Evolutionary conservation across 2,797 vertebrate genomes (phyloP).

Genomic region (Lacerta bilineata): DNA sequence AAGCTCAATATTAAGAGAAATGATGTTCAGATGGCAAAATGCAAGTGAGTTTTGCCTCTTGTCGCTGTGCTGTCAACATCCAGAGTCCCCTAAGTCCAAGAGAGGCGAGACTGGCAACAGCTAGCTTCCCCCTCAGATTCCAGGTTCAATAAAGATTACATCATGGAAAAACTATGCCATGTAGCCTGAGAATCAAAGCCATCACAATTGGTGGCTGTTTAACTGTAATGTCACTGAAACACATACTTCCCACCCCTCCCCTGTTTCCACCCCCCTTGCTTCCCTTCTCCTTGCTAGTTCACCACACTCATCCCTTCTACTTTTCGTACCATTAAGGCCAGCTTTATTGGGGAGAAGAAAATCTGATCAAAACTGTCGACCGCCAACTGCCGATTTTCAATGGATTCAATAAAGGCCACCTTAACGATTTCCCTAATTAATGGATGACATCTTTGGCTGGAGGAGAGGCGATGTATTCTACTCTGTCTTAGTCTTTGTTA

Average conservation of each 20-base stretch:
- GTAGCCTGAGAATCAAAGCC: constrained; percentile 97
- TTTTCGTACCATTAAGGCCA: constrained; percentile 84
- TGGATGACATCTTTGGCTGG: constrained; percentile 99
- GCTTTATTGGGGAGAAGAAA: constrained; percentile 92
- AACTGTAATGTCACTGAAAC: constrained; percentile 92
- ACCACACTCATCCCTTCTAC: constrained; percentile 62
- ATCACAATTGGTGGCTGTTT: constrained; percentile 90
- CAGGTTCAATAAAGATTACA: constrained; percentile 99
- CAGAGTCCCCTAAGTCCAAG: constrained; percentile 68
- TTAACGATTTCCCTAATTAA: constrained; percentile 99
- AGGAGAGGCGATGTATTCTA: constrained; percentile 99
- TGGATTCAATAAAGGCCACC: constrained; percentile 99
- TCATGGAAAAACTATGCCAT: constrained; percentile 97
- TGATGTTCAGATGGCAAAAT: constrained; percentile 16
- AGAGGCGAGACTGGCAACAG: constrained; percentile 64
- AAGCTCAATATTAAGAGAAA: background rate
- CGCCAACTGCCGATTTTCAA: constrained; percentile 97
- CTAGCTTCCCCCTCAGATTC: constrained; percentile 83
- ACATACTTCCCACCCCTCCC: constrained; percentile 81
- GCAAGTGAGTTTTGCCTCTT: constrained; percentile 56
- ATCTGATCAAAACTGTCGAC: constrained; percentile 99
- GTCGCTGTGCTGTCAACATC: constrained; percentile 68
- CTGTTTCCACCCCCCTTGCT: constrained; percentile 1
- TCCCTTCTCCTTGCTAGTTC: constrained; percentile 56
- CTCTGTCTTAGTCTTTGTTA: constrained; percentile 99